Base-by-base conservation (phyloP, 2,888 invertebrate species). In the Adelognathus sp. region DNA sequence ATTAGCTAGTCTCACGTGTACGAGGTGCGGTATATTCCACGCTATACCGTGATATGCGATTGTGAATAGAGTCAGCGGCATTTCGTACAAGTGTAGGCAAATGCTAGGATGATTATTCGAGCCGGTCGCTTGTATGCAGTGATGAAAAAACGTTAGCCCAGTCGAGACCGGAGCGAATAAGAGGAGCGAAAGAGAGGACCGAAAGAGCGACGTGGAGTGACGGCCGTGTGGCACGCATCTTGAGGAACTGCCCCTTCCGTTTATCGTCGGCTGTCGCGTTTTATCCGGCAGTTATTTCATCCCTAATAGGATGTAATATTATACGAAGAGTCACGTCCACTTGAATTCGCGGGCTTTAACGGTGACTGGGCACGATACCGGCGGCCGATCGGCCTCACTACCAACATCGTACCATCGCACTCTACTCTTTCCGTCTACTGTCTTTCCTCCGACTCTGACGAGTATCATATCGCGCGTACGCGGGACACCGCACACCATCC, bases 291-390 rank as follows among this genome's bases (percentile, higher is more conserved):
- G 88, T 90, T 90, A 90, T 88, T 86, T 84, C 86, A 81, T 83
- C 85, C 87, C 88, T 90, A 89, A 90, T 89, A 90, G 89, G 88
- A 90, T 89, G 90, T 90, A 90, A 90, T 90, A 89, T 89, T 89
- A 88, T 88, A 89, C 88, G 85, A 83, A 85, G 87, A 87, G 85
- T 85, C 88, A 84, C 87, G 87, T 88, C 88, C 88, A 89, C 89
- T 89, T 87, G 89, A 90, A 89, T 89, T 88, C 87, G 86, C 87
- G 86, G 86, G 84, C 83, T 88, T 88, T 90, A 90, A 90, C 90
- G 89, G 86, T 85, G 88, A 85, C 81, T 85, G 87, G 84, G 83
- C 90, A 90, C 89, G 90, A 87, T 87, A 89, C 84, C 67, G 75
- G 54, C 77, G 69, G 66, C 58, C 66, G 64, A 64, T 70, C 70